Evolutionary conservation across 2,888 invertebrate species (phyloP).

Genomic region (Temnothorax ravouxi): DNA sequence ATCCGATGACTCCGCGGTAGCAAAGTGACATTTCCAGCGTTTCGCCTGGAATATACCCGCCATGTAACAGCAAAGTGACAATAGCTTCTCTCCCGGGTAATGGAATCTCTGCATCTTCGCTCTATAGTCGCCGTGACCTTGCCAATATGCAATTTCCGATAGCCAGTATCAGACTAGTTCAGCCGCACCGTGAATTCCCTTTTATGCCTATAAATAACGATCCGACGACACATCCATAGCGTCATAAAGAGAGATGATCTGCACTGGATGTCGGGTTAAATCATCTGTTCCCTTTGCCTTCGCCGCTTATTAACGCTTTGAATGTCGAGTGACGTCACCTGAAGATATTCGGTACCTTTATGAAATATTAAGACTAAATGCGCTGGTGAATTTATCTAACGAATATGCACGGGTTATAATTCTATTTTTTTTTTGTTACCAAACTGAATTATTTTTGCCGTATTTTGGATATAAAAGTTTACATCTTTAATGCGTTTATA

Average conservation of each 20-base stretch:
- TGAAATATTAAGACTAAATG: constrained; percentile 18
- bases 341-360: constrained; percentile 4
- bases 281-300: constrained; percentile 28
- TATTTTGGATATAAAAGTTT: neutral
- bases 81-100: constrained; percentile 30
- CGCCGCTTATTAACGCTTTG: constrained; percentile 44
- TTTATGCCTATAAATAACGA: constrained; percentile 84
- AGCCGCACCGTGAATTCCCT: constrained; percentile 81
- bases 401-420: neutral
- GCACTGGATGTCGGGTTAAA: constrained; percentile 46
- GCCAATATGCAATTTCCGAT: constrained; percentile 82
- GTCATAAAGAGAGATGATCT: constrained; percentile 57
- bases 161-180: constrained; percentile 82
- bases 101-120: constrained; percentile 58
- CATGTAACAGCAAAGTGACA: constrained; percentile 29
- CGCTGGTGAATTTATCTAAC: constrained; percentile 22
- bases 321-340: constrained; percentile 18
- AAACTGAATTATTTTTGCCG: neutral
- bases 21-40: constrained; percentile 43
- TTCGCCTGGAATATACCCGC: constrained; percentile 26
- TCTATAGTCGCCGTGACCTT: constrained; percentile 72
- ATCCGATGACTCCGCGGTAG: constrained; percentile 7
- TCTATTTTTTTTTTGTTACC: neutral
- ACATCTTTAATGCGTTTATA: neutral
- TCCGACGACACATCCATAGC: constrained; percentile 67